phyloP scores from a whole-genome alignment of 2,888 invertebrate species.

The Epirrita christyi region DNA sequence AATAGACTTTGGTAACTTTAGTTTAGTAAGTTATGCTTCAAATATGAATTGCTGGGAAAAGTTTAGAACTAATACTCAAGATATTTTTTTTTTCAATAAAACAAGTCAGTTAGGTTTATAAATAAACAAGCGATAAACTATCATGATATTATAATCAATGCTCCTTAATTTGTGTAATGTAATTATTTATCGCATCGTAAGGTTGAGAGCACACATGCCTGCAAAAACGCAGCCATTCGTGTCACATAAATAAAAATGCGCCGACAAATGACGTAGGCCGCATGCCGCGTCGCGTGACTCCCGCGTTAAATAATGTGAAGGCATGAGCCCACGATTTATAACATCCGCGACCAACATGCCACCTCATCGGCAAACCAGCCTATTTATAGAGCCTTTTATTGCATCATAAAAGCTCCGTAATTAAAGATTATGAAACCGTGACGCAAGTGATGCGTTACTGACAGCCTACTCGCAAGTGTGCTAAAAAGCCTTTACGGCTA shows the following conservation, averaged over 20 bases:
- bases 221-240: conserved; percentile 31
- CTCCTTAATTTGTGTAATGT: too few relatives aligned
- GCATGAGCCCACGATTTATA: conserved; percentile 55
- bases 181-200: too few relatives aligned
- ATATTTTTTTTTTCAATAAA: background rate
- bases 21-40: conserved; percentile 1
- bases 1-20: background rate
- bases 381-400: conserved; percentile 51
- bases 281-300: conserved; percentile 52
- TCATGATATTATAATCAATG: conserved; percentile 33
- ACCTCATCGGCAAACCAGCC: conserved; percentile 45
- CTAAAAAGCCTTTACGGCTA: conserved; percentile 19
- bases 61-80: conserved; percentile 6
- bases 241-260: conserved; percentile 40
- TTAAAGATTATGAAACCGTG: conserved; percentile 54
- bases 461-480: conserved; percentile 24
- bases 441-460: conserved; percentile 42
- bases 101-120: conserved; percentile 10
- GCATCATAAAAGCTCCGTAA: conserved; percentile 53
- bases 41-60: conserved; percentile 6
- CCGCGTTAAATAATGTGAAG: conserved; percentile 61
- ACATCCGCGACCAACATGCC: conserved; percentile 47
- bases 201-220: conserved; percentile 27
- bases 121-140: conserved; percentile 30
- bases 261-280: conserved; percentile 45